Base-by-base conservation (phyloP, 1,140 invertebrate genomes). In the Phymorhynchus buccinoides region DNA sequence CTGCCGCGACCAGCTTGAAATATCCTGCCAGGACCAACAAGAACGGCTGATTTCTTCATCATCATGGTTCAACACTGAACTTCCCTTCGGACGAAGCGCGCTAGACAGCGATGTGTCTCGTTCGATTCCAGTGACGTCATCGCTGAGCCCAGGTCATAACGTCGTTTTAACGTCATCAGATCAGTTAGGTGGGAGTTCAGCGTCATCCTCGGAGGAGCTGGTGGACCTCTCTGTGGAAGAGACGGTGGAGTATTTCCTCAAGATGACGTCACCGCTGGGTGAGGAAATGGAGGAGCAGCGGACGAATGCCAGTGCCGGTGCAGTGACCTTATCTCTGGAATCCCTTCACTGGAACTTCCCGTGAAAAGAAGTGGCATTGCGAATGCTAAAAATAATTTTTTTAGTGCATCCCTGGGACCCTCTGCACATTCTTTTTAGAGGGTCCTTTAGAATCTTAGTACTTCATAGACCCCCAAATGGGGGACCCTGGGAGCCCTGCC, bases 221-320 rank as follows among this genome's bases (percentile, higher is more conserved):
- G 73, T 66, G 41, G 66, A 66, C 27, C 81, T 83, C 1, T 83
- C 81, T 9, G 81, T 83, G 39, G 81, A 66, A 30, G 81, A 83
- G 66, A 83, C 81, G 3, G 81, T 83, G 56, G 81, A 83, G 30
- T 83, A 71, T 68, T 83, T 83, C n/a, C 81, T 83, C 66, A 83
- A 73, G 7, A 83, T 83, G 81, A 83, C 81, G 0, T 83, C 81
- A 30, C 81, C 81, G 22, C 37, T 83, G 3, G 35, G 52, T 39
- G 66, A 22, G 37, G 75, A 78, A 9, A 22, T 78, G 3, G 39
- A 78, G 39, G 27, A 41, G 22, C 42, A n/a, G 7, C 35, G 27
- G 27, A 42, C 27, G 44, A 42, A 78, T 41, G 44, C 75, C 30
- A 71, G 30, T 32, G 30, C 35, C 6, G 9, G 48, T 9, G 48